Percentiles rank a stretch among this genome's conserved stretches.
phyloP scores from a whole-genome alignment of 1,140 invertebrate species.

The Agrypnia vestita region DNA sequence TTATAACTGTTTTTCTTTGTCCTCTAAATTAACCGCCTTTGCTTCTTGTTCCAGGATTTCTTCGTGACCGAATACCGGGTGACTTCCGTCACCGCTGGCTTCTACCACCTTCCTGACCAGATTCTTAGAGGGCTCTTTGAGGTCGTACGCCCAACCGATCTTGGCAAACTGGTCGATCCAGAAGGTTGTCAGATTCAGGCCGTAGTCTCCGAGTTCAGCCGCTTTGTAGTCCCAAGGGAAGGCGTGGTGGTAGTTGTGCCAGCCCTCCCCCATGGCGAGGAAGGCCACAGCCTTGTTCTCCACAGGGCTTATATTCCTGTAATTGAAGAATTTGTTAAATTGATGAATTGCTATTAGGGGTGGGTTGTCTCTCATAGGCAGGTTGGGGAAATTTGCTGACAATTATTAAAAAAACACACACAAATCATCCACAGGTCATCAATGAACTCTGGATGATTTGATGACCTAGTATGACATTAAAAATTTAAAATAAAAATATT shows the following conservation, averaged over 20 bases:
- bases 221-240: constrained; percentile 89
- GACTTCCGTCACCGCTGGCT: constrained; percentile 48
- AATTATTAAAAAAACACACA: too few species aligned
- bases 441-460: too few species aligned
- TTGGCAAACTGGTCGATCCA: constrained; percentile 83
- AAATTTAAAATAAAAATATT: too few species aligned
- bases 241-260: constrained; percentile 91
- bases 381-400: too few species aligned
- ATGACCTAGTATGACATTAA: too few species aligned
- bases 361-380: too few species aligned
- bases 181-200: constrained; percentile 79
- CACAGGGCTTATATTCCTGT: constrained; percentile 42
- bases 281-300: constrained; percentile 33
- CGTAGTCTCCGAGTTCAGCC: constrained; percentile 77
- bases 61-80: constrained; percentile 86
- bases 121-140: neutral
- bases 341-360: too few species aligned
- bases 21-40: neutral
- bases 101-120: neutral
- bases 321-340: constrained; percentile 60
- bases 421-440: too few species aligned
- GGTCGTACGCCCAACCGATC: constrained; percentile 83
- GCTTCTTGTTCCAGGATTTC: constrained; percentile 66
- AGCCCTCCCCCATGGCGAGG: constrained; percentile 74
- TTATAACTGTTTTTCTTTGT: neutral